Evolutionary conservation across 2,113 vertebrate genomes (phyloP), one percentile per base, ranked within the genome.

Genomic region (Forbesichthys agassizii): DNA sequence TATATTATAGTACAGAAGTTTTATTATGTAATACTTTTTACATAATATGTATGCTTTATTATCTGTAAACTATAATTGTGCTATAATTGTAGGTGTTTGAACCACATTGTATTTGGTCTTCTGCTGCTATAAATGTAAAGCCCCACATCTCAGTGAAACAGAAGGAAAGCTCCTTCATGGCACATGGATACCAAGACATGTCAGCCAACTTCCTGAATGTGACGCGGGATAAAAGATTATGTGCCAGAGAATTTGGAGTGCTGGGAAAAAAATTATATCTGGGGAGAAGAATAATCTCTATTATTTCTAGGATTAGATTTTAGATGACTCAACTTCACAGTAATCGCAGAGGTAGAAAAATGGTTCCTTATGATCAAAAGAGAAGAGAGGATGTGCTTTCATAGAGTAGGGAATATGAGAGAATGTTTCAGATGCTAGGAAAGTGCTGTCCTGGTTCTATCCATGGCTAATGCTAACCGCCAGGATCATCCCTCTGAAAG

Each of bases 221-320:
- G 64, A 85, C 69, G 68, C 63, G 46, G 71, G 69, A 81, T 72
- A 68, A 68, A 80, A 79, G 76, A 86, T 81, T 77, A 85, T 69
- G 83, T 85, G 75, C 71, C 66, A 53, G 48, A 82, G 80, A 87
- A 79, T 88, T 88, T 73, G 85, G 62, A 80, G 78, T 79, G 75
- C 59, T 70, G 75, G 73, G 72, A 61, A 69, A 55, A 48, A 46
- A 33, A 55, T 71, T 64, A 74, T 76, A 68, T 9, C 13, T 8
- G 62, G 13, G 66, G 64, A 61, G 77, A 84, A 73, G 75, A 75
- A 75, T 85, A 84, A 89, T 89, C 71, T 77, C 68, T 78, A 70
- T 87, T 88, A 86, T 89, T 88, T 82, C 74, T 71, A 65, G 83
- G 82, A 89, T 88, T 87, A 88, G 80, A 82, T 68, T 84, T 67